Evolutionary conservation across 2,797 vertebrate genomes (phyloP).

Genomic region (Cyclopterus lumpus): DNA sequence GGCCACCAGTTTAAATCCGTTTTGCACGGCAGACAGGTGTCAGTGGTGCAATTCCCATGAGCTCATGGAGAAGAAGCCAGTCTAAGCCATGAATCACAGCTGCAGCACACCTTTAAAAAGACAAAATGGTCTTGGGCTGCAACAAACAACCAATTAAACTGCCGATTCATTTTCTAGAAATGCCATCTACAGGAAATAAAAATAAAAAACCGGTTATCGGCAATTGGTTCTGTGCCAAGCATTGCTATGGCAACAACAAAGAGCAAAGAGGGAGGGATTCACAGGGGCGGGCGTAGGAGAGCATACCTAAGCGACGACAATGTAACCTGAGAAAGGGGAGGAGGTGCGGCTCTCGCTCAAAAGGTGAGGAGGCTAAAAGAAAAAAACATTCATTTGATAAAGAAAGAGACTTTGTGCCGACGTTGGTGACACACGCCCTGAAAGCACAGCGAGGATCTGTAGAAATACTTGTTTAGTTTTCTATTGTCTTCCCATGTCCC

Average conservation of each 20-base stretch:
- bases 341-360: slow-evolving; percentile 14
- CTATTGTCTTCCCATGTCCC: not conserved
- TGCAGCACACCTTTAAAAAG: not conserved
- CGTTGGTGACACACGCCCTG: not conserved
- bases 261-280: not conserved
- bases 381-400: not conserved
- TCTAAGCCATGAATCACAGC: not conserved
- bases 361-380: not conserved
- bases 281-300: slow-evolving; percentile 7
- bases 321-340: slow-evolving; percentile 64
- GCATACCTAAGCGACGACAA: slow-evolving; percentile 47
- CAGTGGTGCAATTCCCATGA: not conserved
- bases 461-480: not conserved
- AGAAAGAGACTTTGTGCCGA: not conserved
- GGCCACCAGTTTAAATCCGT: not conserved
- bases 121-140: not conserved
- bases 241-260: slow-evolving; percentile 32
- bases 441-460: not conserved
- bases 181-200: no score
- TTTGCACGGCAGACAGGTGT: not conserved
- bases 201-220: no score
- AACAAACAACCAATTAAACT: no score
- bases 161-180: no score
- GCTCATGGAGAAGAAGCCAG: not conserved
- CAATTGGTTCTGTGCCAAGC: slow-evolving; percentile 5